phyloP scores from a whole-genome alignment of 2,888 invertebrate species.

The Drosophila pseudotalamancana region DNA sequence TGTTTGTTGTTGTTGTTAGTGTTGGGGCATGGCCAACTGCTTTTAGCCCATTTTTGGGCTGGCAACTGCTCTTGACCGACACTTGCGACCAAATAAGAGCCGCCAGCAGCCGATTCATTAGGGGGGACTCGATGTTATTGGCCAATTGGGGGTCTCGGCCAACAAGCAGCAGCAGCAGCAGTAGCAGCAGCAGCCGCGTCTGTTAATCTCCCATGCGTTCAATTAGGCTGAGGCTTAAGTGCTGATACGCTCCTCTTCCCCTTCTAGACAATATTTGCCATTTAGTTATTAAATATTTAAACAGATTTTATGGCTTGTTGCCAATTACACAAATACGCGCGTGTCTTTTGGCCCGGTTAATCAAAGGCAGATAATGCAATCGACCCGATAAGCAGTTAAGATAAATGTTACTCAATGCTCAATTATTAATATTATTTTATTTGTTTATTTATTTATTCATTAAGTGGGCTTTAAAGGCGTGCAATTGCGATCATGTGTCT shows the following conservation, averaged over 20 bases:
- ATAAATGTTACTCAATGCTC: slow-evolving; percentile 7
- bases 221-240: slow-evolving; percentile 7
- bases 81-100: slow-evolving; percentile 61
- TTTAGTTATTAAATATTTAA: slow-evolving; percentile 48
- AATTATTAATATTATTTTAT: slow-evolving; percentile 1
- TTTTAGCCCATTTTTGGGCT: slow-evolving; percentile 72
- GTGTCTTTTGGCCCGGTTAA: too few relatives aligned
- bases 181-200: neutral
- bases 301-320: slow-evolving; percentile 45
- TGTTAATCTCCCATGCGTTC: neutral
- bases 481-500: neutral
- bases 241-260: slow-evolving; percentile 5
- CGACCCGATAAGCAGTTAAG: neutral
- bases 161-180: slow-evolving; percentile 12
- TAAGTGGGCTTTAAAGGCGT: neutral
- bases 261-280: slow-evolving; percentile 26
- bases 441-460: neutral
- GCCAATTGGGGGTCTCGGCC: slow-evolving; percentile 36
- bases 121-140: too few relatives aligned
- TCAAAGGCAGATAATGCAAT: neutral
- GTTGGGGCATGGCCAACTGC: slow-evolving; percentile 62
- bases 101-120: slow-evolving; percentile 16
- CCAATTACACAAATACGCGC: slow-evolving; percentile 38
- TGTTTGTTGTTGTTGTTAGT: neutral
- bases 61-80: slow-evolving; percentile 64